Evolutionary conservation across 2,888 invertebrate genomes (phyloP).

Genomic region (Pogonocherus hispidulus): DNA sequence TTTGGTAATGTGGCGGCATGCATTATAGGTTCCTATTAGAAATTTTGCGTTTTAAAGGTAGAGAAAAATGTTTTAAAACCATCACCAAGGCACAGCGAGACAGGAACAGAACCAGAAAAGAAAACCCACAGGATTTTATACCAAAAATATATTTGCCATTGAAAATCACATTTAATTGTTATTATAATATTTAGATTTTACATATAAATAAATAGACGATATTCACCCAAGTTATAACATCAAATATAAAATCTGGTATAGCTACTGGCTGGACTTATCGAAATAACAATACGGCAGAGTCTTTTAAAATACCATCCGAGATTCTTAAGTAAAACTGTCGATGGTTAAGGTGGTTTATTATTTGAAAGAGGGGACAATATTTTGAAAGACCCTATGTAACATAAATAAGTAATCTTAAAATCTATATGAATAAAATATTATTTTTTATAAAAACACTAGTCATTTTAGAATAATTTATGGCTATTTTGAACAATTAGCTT

Average conservation of each 20-base stretch:
- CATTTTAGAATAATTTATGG: constrained; percentile 30
- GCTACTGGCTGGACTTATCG: constrained; percentile 54
- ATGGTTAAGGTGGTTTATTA: background rate
- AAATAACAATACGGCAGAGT: constrained; percentile 26
- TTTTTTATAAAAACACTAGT: constrained; percentile 32
- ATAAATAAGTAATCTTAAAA: constrained; percentile 12
- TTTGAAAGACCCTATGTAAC: constrained; percentile 16
- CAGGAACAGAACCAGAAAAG: constrained; percentile 38
- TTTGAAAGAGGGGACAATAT: background rate
- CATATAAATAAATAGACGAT: constrained; percentile 53
- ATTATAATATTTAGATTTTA: constrained; percentile 41
- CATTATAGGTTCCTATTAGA: constrained; percentile 53
- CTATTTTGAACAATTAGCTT: constrained; percentile 31
- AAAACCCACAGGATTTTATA: constrained; percentile 54
- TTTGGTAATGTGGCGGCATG: constrained; percentile 63
- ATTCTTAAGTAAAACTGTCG: background rate
- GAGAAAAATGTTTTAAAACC: constrained; percentile 32
- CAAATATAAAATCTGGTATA: constrained; percentile 58
- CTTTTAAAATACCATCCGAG: constrained; percentile 1
- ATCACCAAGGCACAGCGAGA: constrained; percentile 43
- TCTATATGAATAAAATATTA: constrained; percentile 8
- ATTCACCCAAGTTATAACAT: constrained; percentile 55
- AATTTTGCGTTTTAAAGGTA: constrained; percentile 41
- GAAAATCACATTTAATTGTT: constrained; percentile 62
- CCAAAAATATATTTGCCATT: constrained; percentile 65